phyloP scores from a whole-genome alignment of 2,797 vertebrate genomes.

The Pteropus rufus region DNA sequence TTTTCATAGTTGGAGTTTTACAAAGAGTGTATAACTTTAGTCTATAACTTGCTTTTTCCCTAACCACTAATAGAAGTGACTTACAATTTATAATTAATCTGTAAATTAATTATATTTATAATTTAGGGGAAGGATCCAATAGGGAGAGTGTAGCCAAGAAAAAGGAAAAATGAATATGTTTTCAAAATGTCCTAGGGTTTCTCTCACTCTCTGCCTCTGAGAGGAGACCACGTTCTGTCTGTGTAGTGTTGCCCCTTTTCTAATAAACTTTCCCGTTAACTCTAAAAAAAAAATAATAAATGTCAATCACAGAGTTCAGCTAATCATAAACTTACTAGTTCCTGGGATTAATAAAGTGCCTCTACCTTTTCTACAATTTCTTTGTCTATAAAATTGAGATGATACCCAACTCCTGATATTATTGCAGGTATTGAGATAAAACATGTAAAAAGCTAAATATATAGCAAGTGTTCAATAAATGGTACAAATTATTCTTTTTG shows the following conservation, averaged over 20 bases:
- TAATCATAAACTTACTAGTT: neutral
- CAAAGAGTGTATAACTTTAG: neutral
- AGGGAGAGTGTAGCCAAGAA: neutral
- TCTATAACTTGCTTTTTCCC: neutral
- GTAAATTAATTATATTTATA: no score
- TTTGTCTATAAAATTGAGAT: neutral
- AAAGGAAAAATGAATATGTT: neutral
- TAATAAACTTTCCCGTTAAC: no score
- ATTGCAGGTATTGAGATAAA: neutral
- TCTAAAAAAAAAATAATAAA: no score
- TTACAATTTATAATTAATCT: neutral
- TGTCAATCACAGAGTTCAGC: neutral
- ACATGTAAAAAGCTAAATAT: neutral
- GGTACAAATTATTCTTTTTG: neutral
- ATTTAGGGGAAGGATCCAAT: neutral
- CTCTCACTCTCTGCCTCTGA: no score
- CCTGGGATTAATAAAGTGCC: neutral
- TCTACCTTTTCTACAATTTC: neutral
- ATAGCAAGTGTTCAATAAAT: neutral
- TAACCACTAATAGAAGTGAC: neutral
- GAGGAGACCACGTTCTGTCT: no score
- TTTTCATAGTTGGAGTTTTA: neutral
- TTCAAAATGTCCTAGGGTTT: neutral
- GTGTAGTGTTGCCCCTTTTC: no score
- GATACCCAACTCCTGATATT: neutral